Conservation (phyloP, 37 sponge, comb jelly and placozoan genomes). For the Ianthella basta region DNA sequence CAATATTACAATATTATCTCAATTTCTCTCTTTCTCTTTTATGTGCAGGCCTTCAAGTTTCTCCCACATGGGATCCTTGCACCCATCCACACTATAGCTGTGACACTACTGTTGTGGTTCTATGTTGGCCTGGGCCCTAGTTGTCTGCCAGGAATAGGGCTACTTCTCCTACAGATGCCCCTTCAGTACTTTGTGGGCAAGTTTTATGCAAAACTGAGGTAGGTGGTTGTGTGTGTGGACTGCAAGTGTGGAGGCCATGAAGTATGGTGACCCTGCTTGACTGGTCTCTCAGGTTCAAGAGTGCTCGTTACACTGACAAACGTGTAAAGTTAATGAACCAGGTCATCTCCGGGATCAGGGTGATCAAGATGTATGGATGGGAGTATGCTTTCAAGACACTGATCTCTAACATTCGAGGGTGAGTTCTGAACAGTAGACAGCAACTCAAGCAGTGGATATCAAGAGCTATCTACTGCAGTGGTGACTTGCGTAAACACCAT, state of each 20-base stretch:
- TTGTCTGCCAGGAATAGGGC: constrained; percentile 20
- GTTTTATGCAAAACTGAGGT: constrained; percentile 11
- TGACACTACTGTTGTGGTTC: constrained; percentile 49
- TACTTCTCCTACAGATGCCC: constrained; percentile 50
- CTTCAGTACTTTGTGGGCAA: constrained; percentile 33
- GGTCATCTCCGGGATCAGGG: constrained; percentile 81
- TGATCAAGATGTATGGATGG: constrained; percentile 93
- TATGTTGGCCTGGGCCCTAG: constrained; percentile 57
- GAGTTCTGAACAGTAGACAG: neutral
- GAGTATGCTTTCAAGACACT: constrained; percentile 75
- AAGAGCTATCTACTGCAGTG: too few relatives aligned
- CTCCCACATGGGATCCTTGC: constrained; percentile 51
- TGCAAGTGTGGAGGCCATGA: too few relatives aligned
- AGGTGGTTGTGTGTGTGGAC: too few relatives aligned
- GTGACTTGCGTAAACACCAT: too few relatives aligned
- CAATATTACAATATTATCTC: too few relatives aligned
- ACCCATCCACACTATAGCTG: constrained; percentile 45
- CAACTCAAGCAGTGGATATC: too few relatives aligned
- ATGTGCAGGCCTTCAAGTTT: constrained; percentile 58
- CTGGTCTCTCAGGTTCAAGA: constrained; percentile 70
- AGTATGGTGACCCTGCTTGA: too few relatives aligned
- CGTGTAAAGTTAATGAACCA: constrained; percentile 80
- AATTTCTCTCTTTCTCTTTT: too few relatives aligned
- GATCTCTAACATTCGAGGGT: constrained; percentile 65
- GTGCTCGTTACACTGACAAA: constrained; percentile 69